Evolutionary conservation across 2,113 vertebrate species (phyloP).

Genomic region (Harpagus bidentatus): DNA sequence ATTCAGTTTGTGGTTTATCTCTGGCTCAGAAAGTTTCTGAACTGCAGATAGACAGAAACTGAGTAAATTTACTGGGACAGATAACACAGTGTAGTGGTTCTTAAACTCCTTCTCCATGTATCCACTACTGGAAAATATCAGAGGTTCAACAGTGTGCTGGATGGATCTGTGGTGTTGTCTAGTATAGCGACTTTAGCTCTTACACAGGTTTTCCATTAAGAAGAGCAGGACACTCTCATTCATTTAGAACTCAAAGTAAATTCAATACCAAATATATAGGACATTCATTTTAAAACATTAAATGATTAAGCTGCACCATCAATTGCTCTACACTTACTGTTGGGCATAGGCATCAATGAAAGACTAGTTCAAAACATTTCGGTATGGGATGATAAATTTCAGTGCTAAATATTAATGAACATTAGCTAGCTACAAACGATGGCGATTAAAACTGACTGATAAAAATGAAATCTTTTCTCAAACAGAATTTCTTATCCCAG

Average conservation of each 20-base stretch:
- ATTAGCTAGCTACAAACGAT: neutral
- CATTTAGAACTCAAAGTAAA: neutral
- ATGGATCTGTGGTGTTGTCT: neutral
- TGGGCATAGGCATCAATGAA: neutral
- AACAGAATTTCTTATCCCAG: neutral
- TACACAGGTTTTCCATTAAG: neutral
- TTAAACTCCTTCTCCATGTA: neutral
- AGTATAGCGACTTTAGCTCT: neutral
- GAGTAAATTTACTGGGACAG: neutral
- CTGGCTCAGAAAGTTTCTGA: neutral
- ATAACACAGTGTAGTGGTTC: neutral
- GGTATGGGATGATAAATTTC: neutral
- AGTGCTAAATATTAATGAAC: neutral
- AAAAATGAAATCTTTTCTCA: neutral
- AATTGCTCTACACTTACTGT: neutral
- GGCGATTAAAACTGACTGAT: neutral
- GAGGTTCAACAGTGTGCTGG: neutral
- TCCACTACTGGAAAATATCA: neutral
- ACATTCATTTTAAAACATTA: neutral
- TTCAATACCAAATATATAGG: neutral
- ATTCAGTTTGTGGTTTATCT: neutral
- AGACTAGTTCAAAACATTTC: neutral
- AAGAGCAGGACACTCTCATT: neutral
- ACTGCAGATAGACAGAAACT: neutral
- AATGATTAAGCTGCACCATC: neutral